Conservation (phyloP, 1,140 invertebrate species). For the Pogonognathellus flavescens region DNA sequence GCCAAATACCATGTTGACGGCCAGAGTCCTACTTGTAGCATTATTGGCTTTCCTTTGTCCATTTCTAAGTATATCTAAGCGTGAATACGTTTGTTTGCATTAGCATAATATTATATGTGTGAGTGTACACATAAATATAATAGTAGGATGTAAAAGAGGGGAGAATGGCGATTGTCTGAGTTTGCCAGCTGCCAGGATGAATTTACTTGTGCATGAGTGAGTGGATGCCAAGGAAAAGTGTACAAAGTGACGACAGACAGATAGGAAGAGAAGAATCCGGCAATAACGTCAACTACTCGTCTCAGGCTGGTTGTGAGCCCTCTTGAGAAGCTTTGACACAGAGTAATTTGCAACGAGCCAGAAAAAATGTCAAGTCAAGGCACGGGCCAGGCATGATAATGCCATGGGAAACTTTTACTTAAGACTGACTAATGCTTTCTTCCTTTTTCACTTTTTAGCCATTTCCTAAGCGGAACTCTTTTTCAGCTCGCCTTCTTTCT, state of each 20-base stretch:
- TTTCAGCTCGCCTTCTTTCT: constrained; percentile 13
- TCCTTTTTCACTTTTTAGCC: constrained; percentile 32
- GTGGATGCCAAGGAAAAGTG: constrained; percentile 20
- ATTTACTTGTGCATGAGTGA: constrained; percentile 4
- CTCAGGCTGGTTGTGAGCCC: constrained; percentile 9
- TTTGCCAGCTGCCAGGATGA: not conserved
- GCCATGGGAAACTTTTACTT: constrained; percentile 48
- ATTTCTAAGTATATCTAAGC: too few species aligned
- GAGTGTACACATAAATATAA: not conserved
- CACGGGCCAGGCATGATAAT: constrained; percentile 46
- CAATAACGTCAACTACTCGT: constrained; percentile 52
- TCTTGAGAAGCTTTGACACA: constrained; percentile 53
- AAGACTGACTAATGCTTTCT: constrained; percentile 48
- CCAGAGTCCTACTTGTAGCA: too few species aligned
- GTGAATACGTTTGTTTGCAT: not conserved
- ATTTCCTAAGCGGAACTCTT: constrained; percentile 46
- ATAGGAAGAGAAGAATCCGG: constrained; percentile 45
- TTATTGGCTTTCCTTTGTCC: too few species aligned
- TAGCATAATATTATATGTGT: not conserved
- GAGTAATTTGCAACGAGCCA: constrained; percentile 56
- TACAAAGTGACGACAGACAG: constrained; percentile 35
- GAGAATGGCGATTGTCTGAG: not conserved
- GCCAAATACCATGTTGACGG: too few species aligned
- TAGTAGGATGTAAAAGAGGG: not conserved
- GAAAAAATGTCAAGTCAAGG: constrained; percentile 57